Evolutionary conservation across 2,888 invertebrate species (phyloP).

Genomic region (Lasioglossum figueresi): DNA sequence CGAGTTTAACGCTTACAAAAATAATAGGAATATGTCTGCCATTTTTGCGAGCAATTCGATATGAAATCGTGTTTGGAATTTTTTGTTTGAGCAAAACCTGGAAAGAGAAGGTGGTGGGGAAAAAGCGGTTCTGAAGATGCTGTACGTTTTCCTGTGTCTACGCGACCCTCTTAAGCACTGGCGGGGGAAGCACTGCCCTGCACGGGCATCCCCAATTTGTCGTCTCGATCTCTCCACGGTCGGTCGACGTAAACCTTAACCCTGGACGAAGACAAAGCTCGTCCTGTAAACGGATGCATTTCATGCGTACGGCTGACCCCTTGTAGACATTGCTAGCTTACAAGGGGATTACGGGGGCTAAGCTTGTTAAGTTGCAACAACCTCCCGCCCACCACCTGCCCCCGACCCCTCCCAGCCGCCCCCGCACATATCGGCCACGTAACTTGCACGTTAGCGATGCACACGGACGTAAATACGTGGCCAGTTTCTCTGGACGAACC

Average conservation of each 20-base stretch:
- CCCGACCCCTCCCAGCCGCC: slow-evolving; percentile 6
- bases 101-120: neutral
- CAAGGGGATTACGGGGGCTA: slow-evolving; percentile 83
- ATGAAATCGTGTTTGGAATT: neutral
- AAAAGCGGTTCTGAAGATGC: neutral
- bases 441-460: slow-evolving; percentile 53
- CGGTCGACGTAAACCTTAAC: slow-evolving; percentile 69
- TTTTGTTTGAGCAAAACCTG: neutral
- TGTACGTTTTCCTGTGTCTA: neutral
- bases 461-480: slow-evolving; percentile 41
- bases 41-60: neutral
- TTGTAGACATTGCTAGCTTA: slow-evolving; percentile 84
- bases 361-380: slow-evolving; percentile 84
- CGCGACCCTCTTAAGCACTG: slow-evolving; percentile 14
- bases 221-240: slow-evolving; percentile 54
- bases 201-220: slow-evolving; percentile 56
- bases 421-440: slow-evolving; percentile 58
- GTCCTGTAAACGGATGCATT: slow-evolving; percentile 82
- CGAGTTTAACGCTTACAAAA: no score
- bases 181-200: slow-evolving; percentile 49
- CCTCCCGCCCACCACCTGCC: slow-evolving; percentile 70
- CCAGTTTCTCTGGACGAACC: neutral
- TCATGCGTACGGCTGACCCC: slow-evolving; percentile 84
- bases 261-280: slow-evolving; percentile 73
- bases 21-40: no score